Base-by-base conservation (phyloP, 2,888 invertebrate species). In the Sphaerophoria rueppellii region DNA sequence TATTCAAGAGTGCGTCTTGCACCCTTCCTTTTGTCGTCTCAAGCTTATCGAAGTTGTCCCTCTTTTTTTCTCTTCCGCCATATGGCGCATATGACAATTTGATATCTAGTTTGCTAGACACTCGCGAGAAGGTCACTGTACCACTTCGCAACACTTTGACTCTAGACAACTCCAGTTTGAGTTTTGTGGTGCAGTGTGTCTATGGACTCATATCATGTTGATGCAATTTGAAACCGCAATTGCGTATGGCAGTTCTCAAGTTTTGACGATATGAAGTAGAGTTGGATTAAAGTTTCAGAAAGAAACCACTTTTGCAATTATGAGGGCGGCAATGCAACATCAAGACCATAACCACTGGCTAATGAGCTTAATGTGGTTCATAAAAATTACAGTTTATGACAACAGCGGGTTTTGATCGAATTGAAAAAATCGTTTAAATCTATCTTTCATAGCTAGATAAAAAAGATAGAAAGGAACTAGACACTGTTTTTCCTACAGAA, bases 121-220 rank as follows among this genome's bases (percentile, higher is more conserved):
- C 54, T 52, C 54, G 63, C 11, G n/a, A 73, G 81, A 85, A 85
- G 85, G 85, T 85, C 85, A 81, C 58, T 58, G 76, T 48, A 79
- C 75, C 72, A 61, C 52, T 54, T 65, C 0, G 57, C 0, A 57
- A 24, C 2, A 24, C 24, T 24, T 24, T 24, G 24, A 24, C 24
- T 24, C 24, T 40, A 34, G 54, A 77, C 50, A n/a, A 16, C 16
- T 46, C 63, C 54, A 43, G 37, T 3, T 5, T 11, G 6, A 6
- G 9, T 50, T 7, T 12, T 58, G 54, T 65, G 48, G 48, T n/a
- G 58, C 60, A 57, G 50, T 55, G 48, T 43, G 63, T 71, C 55
- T 52, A 6, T n/a, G n/a, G n/a, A 34, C n/a, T 7, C 5, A n/a
- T 4, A 48, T n/a, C n/a, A n/a, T 11, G 14, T 48, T 85, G 85